These are phyloP conservation scores for Pachyuromys duprasi DNA, from an alignment of 2,797 vertebrate species.

Conservation along the genomic window DNA sequence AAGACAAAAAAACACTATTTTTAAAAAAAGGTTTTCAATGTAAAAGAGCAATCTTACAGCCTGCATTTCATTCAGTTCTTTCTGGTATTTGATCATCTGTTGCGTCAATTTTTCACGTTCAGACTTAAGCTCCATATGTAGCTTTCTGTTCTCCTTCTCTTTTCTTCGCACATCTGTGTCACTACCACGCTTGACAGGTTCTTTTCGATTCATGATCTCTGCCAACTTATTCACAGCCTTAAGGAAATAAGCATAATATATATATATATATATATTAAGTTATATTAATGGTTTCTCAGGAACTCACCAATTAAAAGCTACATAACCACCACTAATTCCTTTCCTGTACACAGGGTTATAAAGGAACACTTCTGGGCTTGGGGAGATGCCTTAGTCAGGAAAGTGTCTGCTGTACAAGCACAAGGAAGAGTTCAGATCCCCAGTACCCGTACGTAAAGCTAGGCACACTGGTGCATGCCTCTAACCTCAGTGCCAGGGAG, in stretches of 20 bases:
- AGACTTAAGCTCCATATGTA: slow-evolving; percentile 97
- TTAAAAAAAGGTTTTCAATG: not conserved
- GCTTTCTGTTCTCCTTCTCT: slow-evolving; percentile 98
- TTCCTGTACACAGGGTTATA: not conserved
- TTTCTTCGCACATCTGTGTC: slow-evolving; percentile 97
- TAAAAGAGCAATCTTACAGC: slow-evolving; percentile 90
- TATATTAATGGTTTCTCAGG: slow-evolving; percentile 7
- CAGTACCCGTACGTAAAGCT: not conserved
- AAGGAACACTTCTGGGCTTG: not conserved
- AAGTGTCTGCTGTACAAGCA: not conserved
- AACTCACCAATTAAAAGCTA: not conserved
- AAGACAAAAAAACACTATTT: slow-evolving; percentile 12
- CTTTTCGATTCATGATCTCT: slow-evolving; percentile 99
- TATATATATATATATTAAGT: slow-evolving; percentile 42
- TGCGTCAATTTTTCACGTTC: slow-evolving; percentile 98
- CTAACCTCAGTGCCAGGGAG: not conserved
- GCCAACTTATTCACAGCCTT: slow-evolving; percentile 98
- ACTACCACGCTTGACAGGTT: slow-evolving; percentile 94
- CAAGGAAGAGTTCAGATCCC: not conserved
- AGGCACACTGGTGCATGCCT: not conserved
- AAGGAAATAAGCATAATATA: not conserved
- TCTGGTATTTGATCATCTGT: slow-evolving; percentile 98
- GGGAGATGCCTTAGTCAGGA: not conserved
- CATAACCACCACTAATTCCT: slow-evolving; percentile 2
- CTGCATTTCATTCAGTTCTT: slow-evolving; percentile 98